Base-by-base conservation (phyloP, 64 coral and sea anemone genomes). In the Catalaphyllia jardinei region DNA sequence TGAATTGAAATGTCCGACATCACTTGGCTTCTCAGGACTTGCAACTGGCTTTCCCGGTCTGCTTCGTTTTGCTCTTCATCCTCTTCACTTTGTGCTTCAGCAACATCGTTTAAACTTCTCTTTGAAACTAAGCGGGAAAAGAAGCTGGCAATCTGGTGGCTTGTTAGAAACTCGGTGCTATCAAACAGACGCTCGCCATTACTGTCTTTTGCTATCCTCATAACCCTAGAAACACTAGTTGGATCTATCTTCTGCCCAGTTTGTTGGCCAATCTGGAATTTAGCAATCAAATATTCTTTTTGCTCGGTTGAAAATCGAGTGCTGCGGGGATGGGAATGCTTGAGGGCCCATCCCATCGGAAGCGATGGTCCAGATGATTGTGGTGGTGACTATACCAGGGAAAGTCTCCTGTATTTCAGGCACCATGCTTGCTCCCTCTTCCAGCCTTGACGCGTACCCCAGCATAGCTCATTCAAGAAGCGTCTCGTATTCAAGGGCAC, bases 341-440 rank as follows among this genome's bases (percentile, higher is more conserved):
- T 71, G 62, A 54, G 33, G 82, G 63, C 31, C 64, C 82, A 86
- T 51, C 82, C 82, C 82, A 86, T 86, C 4, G 55, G 82, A 22
- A 65, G 82, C 18, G 69, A 46, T 17, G 82, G 69, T 17, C 38
- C 82, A 22, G 82, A 72, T 31, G 63, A 6, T 35, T 63, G 7
- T 71, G 62, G 10, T 17, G 63, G 60, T 2, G 11, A 30, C 20
- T 24, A 49, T 35, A 60, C 24, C 75, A 57, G n/a, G 8, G 15
- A 35, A 35, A 35, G 33, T 35, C 33, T 52, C 49, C 33, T 50
- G 67, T 31, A 86, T 38, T 65, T 30, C 52, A 22, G 78, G 78
- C 11, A 61, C 25, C 52, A 24, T 52, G 52, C 18, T 59, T 10
- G 52, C 31, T 25, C 78, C 78, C 9, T 80, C 18, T 80, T 81